Conservation (phyloP, 1,140 invertebrate species). For the Globodera ellingtonae region DNA sequence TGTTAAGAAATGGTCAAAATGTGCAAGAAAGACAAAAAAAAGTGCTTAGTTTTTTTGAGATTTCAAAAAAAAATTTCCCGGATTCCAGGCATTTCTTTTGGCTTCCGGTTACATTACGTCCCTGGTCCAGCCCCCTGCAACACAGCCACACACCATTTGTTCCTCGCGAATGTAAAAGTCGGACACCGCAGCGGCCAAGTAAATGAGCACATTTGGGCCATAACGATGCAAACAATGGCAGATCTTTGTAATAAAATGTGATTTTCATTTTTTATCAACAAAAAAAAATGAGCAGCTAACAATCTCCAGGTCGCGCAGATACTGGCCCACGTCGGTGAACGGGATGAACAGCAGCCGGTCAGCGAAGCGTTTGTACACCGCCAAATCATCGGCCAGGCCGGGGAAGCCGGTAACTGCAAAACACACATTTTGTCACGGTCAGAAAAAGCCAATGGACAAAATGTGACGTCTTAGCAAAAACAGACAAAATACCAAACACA, state of each 20-base stretch:
- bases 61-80: too few relatives aligned
- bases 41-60: not conserved
- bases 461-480: too few relatives aligned
- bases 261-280: too few relatives aligned
- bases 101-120: too few relatives aligned
- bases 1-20: slow-evolving; percentile 1
- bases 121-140: not conserved
- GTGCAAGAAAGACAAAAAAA: not conserved
- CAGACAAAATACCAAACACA: too few relatives aligned
- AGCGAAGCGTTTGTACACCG: slow-evolving; percentile 32
- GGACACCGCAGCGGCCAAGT: slow-evolving; percentile 94
- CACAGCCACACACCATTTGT: slow-evolving; percentile 76
- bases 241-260: slow-evolving; percentile 63
- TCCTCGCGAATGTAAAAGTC: slow-evolving; percentile 95
- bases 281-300: not conserved
- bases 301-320: slow-evolving; percentile 84
- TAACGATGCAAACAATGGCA: slow-evolving; percentile 76
- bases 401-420: slow-evolving; percentile 68
- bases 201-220: slow-evolving; percentile 77
- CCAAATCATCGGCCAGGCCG: slow-evolving; percentile 39
- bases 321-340: slow-evolving; percentile 77
- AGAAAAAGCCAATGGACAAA: not conserved
- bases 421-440: slow-evolving; percentile 15
- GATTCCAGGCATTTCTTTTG: too few relatives aligned
- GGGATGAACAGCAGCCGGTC: slow-evolving; percentile 57